Evolutionary conservation across 2,797 vertebrate genomes (phyloP), one percentile per base, ranked within the genome.

Genomic region (Enteromius unitaeniatus): DNA sequence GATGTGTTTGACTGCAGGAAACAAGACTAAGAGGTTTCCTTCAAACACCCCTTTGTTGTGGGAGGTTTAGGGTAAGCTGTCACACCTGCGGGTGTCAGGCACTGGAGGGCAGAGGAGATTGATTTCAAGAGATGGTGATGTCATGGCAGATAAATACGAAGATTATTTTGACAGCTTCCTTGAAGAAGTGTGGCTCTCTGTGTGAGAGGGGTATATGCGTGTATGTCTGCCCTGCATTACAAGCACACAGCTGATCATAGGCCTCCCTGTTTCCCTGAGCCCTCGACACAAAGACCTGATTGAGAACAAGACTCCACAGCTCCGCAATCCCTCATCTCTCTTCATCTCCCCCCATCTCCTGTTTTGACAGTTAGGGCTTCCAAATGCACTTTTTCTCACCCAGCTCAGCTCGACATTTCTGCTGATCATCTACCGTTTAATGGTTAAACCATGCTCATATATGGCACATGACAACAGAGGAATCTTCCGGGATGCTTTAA

Each of bases 161-260:
- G 15, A 37, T 21, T 51, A 74, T 49, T 81, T 65, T 51, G 80
- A 68, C 37, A 45, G 15, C n/a, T 55, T 28, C 10, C 28, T 68
- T 75, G n/a, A 60, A 77, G 62, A 60, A 73, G 51, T 45, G n/a
- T 26, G 31, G 26, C 45, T 76, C 23, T 76, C 10, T 28, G 58
- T 53, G 37, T 76, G 58, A 10, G 58, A 10, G 31, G 17, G 72
- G 64, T 77, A 75, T 85, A 53, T 73, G 68, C 78, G 92, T 92
- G 91, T 88, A 90, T 87, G 87, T 82, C 89, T 91, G 94, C 75
- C 88, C 81, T 92, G 95, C 93, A 95, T 95, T 84, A 89, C 92
- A 95, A 95, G 88, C 87, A 87, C 92, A 93, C 93, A 93, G 93
- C 92, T 91, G 93, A 95, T 93, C 91, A 87, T 84, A 84, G 89